Evolutionary conservation across 1,140 invertebrate genomes (phyloP).

Genomic region (Chelonus insularis): DNA sequence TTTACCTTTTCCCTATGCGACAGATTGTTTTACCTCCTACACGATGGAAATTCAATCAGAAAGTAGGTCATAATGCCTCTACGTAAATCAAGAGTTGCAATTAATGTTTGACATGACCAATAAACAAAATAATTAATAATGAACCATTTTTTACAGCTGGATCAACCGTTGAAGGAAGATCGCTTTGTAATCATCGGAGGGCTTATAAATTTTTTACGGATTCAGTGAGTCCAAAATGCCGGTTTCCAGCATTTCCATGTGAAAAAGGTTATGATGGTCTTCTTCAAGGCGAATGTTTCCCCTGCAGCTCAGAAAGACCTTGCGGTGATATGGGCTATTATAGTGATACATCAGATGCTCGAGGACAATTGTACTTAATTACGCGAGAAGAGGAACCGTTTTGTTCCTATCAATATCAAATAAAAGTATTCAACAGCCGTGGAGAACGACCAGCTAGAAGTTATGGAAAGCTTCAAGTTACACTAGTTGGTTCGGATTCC

Average conservation of each 20-base stretch:
- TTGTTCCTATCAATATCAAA: constrained; percentile 87
- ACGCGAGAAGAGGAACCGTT: constrained; percentile 91
- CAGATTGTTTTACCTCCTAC: constrained; percentile 42
- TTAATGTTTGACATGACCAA: background rate
- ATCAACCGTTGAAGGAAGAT: constrained; percentile 82
- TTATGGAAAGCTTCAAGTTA: constrained; percentile 83
- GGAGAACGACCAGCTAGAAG: constrained; percentile 67
- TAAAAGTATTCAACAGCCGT: constrained; percentile 76
- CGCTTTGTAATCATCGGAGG: constrained; percentile 86
- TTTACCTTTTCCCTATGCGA: constrained; percentile 8
- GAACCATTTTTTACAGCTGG: constrained; percentile 61
- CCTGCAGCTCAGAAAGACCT: constrained; percentile 64
- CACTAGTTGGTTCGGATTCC: constrained; percentile 75
- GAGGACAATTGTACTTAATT: constrained; percentile 81
- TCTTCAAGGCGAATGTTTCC: constrained; percentile 74
- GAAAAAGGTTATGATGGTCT: constrained; percentile 80
- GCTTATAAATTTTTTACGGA: constrained; percentile 94
- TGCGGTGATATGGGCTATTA: constrained; percentile 96
- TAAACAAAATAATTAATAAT: background rate
- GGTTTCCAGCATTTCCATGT: constrained; percentile 87
- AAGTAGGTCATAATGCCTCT: constrained; percentile 39
- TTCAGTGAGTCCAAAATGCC: constrained; percentile 85
- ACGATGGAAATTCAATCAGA: constrained; percentile 36
- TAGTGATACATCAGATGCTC: constrained; percentile 76
- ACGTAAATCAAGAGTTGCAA: background rate